phyloP scores from a whole-genome alignment of 2,888 invertebrate genomes.

The Zonitis immaculata region DNA sequence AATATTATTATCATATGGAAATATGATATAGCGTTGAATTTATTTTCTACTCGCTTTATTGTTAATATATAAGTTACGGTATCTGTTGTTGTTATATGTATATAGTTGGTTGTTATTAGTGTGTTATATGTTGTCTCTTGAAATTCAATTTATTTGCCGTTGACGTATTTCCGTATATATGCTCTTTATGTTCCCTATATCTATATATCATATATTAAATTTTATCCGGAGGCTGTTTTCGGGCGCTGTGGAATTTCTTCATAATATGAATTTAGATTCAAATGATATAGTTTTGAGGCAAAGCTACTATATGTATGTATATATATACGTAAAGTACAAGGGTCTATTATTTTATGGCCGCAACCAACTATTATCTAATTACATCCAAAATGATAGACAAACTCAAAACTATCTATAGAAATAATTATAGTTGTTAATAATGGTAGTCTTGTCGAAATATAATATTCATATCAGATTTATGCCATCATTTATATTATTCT shows the following conservation, averaged over 20 bases:
- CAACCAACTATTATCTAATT: not conserved
- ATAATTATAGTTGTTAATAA: not conserved
- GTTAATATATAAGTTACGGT: not conserved
- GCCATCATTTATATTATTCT: slow-evolving; percentile 26
- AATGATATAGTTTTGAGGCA: not conserved
- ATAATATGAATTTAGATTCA: not conserved
- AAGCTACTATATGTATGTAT: no score
- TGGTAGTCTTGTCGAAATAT: slow-evolving; percentile 24
- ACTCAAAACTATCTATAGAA: not conserved
- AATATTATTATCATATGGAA: no score
- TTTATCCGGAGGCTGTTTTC: not conserved
- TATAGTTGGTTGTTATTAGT: no score
- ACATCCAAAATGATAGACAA: not conserved
- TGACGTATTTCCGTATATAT: not conserved
- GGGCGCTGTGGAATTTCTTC: not conserved
- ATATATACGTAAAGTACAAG: no score
- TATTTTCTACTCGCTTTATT: no score
- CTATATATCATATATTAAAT: not conserved
- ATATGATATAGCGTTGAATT: no score
- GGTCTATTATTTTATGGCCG: not conserved
- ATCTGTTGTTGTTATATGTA: not conserved
- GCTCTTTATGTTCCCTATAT: not conserved
- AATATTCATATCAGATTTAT: slow-evolving; percentile 33
- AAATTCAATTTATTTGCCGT: not conserved
- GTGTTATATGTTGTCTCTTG: not conserved